Percentiles rank a stretch among this genome's conserved stretches.
Conservation (phyloP, 2,113 vertebrate genomes). For the Raja brachyura region DNA sequence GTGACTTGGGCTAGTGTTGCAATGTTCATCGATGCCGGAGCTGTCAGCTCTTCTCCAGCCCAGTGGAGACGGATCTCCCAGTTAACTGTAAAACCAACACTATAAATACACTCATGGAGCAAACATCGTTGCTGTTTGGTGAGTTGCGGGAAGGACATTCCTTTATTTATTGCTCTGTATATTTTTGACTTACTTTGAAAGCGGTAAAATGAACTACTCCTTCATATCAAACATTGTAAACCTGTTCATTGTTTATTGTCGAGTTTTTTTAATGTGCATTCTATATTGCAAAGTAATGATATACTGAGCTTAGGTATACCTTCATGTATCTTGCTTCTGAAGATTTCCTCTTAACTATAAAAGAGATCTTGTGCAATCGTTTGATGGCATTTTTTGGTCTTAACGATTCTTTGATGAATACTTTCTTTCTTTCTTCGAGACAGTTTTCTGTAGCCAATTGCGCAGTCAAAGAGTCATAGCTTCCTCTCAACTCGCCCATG, state of each 20-base stretch:
- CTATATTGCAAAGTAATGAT: neutral
- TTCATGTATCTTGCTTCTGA: neutral
- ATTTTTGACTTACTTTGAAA: neutral
- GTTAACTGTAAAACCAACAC: too few species aligned
- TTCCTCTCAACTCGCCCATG: too few species aligned
- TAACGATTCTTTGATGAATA: neutral
- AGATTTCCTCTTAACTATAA: neutral
- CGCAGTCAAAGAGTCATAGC: too few species aligned
- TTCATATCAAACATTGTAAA: constrained; percentile 31
- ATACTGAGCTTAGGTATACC: neutral
- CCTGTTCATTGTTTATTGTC: neutral
- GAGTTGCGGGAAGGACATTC: neutral
- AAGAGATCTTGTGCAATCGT: neutral
- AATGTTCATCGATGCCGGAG: too few species aligned
- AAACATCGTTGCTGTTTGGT: too few species aligned
- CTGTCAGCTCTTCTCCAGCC: too few species aligned
- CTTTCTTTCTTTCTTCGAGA: neutral
- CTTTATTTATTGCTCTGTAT: neutral
- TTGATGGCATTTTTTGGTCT: neutral
- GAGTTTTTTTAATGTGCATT: neutral
- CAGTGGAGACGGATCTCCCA: too few species aligned
- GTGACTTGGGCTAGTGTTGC: too few species aligned
- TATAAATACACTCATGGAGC: too few species aligned
- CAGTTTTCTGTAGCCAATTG: neutral
- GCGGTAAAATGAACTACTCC: neutral